A percentile compares a stretch with the other conserved stretches of the same genome.
phyloP scores from a whole-genome alignment of 2,113 vertebrate genomes.

The Oryzias celebensis region DNA sequence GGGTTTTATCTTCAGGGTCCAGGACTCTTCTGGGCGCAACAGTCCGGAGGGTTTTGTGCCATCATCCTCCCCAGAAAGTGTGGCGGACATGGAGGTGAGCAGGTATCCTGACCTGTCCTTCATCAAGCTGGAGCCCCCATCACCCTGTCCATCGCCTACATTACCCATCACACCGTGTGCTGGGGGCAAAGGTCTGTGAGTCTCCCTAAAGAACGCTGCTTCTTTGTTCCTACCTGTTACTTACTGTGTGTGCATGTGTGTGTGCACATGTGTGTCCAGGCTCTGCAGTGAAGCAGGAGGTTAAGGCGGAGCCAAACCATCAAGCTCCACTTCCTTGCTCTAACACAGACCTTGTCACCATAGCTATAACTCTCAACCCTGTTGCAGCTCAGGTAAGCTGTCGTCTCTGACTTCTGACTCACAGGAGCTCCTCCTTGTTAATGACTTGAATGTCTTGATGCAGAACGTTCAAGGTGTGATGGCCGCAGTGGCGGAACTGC shows the following conservation, averaged over 20 bases:
- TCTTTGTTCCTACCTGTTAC: background rate
- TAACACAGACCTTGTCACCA: slow-evolving; percentile 88
- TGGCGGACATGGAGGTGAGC: slow-evolving; percentile 87
- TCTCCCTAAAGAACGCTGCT: background rate
- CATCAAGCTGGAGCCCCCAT: slow-evolving; percentile 89
- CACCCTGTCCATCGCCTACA: slow-evolving; percentile 86
- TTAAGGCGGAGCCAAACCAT: slow-evolving; percentile 85
- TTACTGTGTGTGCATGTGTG: background rate
- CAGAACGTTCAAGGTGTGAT: slow-evolving; percentile 89
- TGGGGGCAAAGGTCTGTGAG: slow-evolving; percentile 84
- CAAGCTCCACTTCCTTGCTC: slow-evolving; percentile 84
- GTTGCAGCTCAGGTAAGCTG: slow-evolving; percentile 86
- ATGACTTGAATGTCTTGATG: slow-evolving; percentile 11
- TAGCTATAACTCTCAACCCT: slow-evolving; percentile 92
- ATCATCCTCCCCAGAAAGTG: slow-evolving; percentile 94
- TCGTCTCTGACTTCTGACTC: background rate
- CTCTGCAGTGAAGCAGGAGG: slow-evolving; percentile 84
- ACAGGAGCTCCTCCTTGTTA: background rate
- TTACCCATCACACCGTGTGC: slow-evolving; percentile 88
- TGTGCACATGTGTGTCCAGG: slow-evolving; percentile 62
- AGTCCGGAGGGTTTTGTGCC: slow-evolving; percentile 89
- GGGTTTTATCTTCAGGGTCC: slow-evolving; percentile 73
- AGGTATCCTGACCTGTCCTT: slow-evolving; percentile 89
- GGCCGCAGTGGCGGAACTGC: slow-evolving; percentile 87
- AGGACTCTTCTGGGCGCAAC: slow-evolving; percentile 82